Conservation (phyloP, 2,797 vertebrate genomes). For the Nasua narica region DNA sequence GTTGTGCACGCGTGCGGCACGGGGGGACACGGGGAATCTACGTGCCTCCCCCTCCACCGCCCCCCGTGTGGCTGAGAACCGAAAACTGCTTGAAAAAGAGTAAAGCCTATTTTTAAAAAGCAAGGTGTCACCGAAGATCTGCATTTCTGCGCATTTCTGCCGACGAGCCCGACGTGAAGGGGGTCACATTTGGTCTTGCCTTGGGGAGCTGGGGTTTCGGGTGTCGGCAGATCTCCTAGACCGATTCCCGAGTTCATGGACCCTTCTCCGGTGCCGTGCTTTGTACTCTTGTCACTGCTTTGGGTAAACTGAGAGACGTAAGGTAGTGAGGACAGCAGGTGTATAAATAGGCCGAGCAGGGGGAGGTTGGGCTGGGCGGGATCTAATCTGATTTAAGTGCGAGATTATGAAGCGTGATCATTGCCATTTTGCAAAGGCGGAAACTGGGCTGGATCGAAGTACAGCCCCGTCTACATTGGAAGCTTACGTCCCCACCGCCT, state of each 20-base stretch:
- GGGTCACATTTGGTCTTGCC: rapidly evolving
- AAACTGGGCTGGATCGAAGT: rapidly evolving
- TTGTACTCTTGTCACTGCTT: rapidly evolving
- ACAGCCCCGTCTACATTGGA: rapidly evolving
- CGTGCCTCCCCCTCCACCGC: too few species aligned
- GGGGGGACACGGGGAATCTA: rapidly evolving
- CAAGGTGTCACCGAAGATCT: too few species aligned
- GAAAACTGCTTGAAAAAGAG: neutral
- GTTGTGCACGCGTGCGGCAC: rapidly evolving
- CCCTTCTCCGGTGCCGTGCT: rapidly evolving
- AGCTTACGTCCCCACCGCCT: neutral
- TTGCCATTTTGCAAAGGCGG: neutral
- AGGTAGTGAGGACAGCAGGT: rapidly evolving
- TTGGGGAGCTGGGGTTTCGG: rapidly evolving
- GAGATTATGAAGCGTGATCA: rapidly evolving
- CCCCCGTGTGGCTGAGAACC: neutral
- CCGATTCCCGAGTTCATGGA: rapidly evolving
- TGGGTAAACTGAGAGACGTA: rapidly evolving
- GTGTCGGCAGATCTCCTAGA: neutral
- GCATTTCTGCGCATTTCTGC: neutral
- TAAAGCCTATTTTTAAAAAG: neutral
- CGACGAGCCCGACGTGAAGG: rapidly evolving
- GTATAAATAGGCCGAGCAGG: rapidly evolving
- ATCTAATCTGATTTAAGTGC: rapidly evolving
- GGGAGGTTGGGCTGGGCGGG: rapidly evolving